Conservation (phyloP, 2,888 invertebrate species). For the Perithous albicinctus region DNA sequence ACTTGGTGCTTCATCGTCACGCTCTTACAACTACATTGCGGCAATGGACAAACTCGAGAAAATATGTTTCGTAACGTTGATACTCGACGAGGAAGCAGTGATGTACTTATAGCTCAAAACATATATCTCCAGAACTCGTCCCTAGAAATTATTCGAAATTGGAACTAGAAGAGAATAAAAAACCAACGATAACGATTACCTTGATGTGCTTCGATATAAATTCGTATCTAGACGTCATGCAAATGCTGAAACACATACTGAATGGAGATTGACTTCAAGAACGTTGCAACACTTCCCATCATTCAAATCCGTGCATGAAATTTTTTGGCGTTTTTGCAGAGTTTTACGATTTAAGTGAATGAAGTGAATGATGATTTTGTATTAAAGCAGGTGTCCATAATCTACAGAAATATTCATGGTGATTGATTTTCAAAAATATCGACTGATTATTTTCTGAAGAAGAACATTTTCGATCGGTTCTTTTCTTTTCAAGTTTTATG, state of each 20-base stretch:
- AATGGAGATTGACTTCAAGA: background rate
- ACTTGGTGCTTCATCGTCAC: slow-evolving; percentile 71
- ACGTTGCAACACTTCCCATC: too few species aligned
- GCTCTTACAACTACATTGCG: slow-evolving; percentile 74
- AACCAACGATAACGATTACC: background rate
- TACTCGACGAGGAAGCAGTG: slow-evolving; percentile 38
- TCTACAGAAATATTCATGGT: too few species aligned
- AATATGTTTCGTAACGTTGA: slow-evolving; percentile 73
- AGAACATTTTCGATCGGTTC: too few species aligned
- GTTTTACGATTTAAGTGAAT: too few species aligned
- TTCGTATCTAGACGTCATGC: background rate
- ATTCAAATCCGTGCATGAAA: too few species aligned
- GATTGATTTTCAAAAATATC: too few species aligned
- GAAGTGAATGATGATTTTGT: too few species aligned
- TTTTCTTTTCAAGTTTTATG: too few species aligned
- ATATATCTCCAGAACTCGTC: background rate
- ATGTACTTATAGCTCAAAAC: background rate
- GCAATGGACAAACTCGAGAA: slow-evolving; percentile 63
- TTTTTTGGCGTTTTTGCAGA: too few species aligned
- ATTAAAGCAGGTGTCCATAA: too few species aligned
- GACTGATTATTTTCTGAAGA: too few species aligned
- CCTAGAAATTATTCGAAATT: background rate
- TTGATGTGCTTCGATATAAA: background rate
- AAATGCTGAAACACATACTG: background rate
- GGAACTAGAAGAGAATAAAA: background rate